Percentiles rank a stretch among this genome's conserved stretches.
Evolutionary conservation across 2,888 invertebrate genomes (phyloP).

Genomic region (Aelia acuminata): DNA sequence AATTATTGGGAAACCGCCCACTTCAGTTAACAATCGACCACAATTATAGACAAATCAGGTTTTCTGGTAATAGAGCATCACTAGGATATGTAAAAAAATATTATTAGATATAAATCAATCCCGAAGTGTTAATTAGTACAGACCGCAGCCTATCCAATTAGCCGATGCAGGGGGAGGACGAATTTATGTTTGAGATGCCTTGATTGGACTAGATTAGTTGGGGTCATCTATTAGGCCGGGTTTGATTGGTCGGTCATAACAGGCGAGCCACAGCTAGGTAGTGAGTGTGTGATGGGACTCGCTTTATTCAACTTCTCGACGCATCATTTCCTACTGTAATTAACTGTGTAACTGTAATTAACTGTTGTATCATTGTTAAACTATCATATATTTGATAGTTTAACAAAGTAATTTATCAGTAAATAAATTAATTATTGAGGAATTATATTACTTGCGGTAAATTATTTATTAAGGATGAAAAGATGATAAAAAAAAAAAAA

Average conservation of each 20-base stretch:
- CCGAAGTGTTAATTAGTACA: not conserved
- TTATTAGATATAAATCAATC: not conserved
- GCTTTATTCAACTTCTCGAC: too few relatives aligned
- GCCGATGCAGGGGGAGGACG: not conserved
- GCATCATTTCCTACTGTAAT: too few relatives aligned
- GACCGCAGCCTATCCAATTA: constrained; percentile 10
- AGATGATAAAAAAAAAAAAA: too few relatives aligned
- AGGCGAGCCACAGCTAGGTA: not conserved
- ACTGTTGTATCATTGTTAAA: too few relatives aligned
- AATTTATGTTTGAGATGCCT: constrained; percentile 7
- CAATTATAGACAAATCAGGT: not conserved
- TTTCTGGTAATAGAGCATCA: not conserved
- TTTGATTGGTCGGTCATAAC: constrained; percentile 17
- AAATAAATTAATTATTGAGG: too few relatives aligned
- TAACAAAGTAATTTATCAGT: too few relatives aligned
- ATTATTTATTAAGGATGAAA: too few relatives aligned
- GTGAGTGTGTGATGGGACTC: not conserved
- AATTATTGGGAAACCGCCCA: not conserved
- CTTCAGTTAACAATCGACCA: not conserved
- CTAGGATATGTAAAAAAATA: not conserved
- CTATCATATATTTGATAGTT: too few relatives aligned
- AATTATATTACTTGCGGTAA: too few relatives aligned
- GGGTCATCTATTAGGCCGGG: not conserved
- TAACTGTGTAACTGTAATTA: too few relatives aligned
- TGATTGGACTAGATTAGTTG: constrained; percentile 2